Base-by-base conservation (phyloP, 2,888 invertebrate species). In the Salpingus planirostris region DNA sequence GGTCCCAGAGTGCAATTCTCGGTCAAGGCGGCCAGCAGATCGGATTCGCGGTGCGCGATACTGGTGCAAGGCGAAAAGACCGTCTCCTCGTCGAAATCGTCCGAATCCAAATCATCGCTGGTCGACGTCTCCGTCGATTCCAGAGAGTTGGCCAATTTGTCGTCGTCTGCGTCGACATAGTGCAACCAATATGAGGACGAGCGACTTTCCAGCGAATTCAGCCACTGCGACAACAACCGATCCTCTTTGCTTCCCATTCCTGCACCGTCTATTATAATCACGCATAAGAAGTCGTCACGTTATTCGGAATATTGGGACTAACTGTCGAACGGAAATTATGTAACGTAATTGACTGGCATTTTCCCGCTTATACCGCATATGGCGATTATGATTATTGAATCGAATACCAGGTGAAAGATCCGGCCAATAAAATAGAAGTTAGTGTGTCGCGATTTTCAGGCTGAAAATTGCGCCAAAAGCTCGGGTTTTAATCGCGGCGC, bases 1-100 rank as follows among this genome's bases (percentile, higher is more conserved):
- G 64, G 59, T 35, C 62, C 64, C 34, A 62, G 53, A 3, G 60
- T 55, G 42, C 65, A 65, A 47, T 65, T 64, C 47, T 64, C 64
- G 27, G 58, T 55, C 32, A 66, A 47, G 27, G 65, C 66, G 27
- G 61, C 51, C 31, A 66, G 50, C 29, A 66, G 50, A 46, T 65
- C 64, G 4, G 63, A 56, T 40, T 66, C 66, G 33, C 64, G 42
- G 42, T 66, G 66, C 12, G 66, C 66, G 18, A 66, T 65, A 34
- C 65, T 65, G 39, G 56, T 57, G 40, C 66, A 66, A 5, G 5
- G 5, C 5, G 8, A 18, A 5, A 8, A 18, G 18, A 6, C 18
- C 18, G 5, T 8, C 18, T 5, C 18, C 8, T 18, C 29, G 12
- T 33, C 27, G 11, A 21, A 6, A n/a, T 23, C 27, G 21, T 38